These are phyloP conservation scores for Cartodere bifasciata DNA, from an alignment of 2,888 invertebrate genomes.

Conservation along the genomic window DNA sequence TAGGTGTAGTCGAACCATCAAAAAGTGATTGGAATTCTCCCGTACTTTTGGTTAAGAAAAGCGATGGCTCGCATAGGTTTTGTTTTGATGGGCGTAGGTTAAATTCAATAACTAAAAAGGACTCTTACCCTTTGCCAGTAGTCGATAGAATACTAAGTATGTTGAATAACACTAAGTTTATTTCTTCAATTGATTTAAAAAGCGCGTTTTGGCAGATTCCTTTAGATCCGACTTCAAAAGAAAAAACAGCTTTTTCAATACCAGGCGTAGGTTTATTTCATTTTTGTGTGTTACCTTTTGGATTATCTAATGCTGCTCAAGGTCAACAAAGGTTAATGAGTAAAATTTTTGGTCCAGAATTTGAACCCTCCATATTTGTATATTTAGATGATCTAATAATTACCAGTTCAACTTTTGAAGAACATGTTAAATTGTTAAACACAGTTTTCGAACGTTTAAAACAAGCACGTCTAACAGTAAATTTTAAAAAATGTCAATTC, in stretches of 20 bases:
- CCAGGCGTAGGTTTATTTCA: constrained; percentile 20
- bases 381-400: constrained; percentile 19
- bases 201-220: constrained; percentile 19
- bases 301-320: constrained; percentile 15
- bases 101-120: constrained; percentile 16
- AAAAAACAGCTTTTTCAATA: constrained; percentile 21
- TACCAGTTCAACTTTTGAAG: constrained; percentile 13
- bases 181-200: constrained; percentile 16
- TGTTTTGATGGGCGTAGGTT: constrained; percentile 19
- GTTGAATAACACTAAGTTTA: constrained; percentile 14
- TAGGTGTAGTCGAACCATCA: constrained; percentile 17
- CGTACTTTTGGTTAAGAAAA: constrained; percentile 19
- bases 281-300: constrained; percentile 16
- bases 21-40: constrained; percentile 19
- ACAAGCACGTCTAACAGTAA: constrained; percentile 18
- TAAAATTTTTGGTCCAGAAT: constrained; percentile 14
- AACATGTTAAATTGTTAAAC: constrained; percentile 14
- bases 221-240: constrained; percentile 13
- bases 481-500: constrained; percentile 18
- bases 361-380: constrained; percentile 11
- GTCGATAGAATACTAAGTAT: constrained; percentile 15
- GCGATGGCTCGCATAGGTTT: constrained; percentile 14
- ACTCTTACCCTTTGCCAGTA: constrained; percentile 18
- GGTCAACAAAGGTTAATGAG: constrained; percentile 19
- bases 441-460: constrained; percentile 6